Conservation (phyloP, 2,113 vertebrate species). For the Rallus limicola region DNA sequence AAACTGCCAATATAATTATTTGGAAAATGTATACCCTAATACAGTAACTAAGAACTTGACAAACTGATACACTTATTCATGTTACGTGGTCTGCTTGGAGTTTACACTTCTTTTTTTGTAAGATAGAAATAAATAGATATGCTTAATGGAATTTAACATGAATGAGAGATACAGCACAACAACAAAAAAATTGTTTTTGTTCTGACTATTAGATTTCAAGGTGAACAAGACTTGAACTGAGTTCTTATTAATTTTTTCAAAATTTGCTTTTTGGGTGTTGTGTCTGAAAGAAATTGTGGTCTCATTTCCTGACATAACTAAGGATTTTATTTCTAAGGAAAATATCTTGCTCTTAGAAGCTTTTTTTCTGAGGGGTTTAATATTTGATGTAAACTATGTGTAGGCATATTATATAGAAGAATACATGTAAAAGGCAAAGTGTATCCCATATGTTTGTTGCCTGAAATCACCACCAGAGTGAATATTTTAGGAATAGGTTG, state of each 20-base stretch:
- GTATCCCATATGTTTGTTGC: background rate
- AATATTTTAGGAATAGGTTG: background rate
- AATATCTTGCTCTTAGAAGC: background rate
- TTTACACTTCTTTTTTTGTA: background rate
- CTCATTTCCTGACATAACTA: background rate
- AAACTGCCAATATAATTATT: background rate
- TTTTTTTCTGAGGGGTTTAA: background rate
- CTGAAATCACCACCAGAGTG: rapidly evolving
- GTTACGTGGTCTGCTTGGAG: background rate
- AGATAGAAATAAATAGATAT: background rate
- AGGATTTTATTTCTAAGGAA: background rate
- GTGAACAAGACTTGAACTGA: background rate
- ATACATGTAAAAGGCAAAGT: background rate
- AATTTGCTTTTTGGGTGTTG: background rate
- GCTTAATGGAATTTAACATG: rapidly evolving
- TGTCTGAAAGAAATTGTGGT: background rate
- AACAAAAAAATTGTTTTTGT: background rate
- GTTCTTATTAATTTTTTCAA: background rate
- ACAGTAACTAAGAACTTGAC: background rate
- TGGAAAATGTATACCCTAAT: background rate
- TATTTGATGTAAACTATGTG: background rate
- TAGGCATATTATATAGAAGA: background rate
- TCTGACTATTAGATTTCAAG: background rate
- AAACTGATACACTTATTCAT: background rate
- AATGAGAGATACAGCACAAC: background rate